Conservation (phyloP, 2,888 invertebrate species). For the Prosapia bicincta region DNA sequence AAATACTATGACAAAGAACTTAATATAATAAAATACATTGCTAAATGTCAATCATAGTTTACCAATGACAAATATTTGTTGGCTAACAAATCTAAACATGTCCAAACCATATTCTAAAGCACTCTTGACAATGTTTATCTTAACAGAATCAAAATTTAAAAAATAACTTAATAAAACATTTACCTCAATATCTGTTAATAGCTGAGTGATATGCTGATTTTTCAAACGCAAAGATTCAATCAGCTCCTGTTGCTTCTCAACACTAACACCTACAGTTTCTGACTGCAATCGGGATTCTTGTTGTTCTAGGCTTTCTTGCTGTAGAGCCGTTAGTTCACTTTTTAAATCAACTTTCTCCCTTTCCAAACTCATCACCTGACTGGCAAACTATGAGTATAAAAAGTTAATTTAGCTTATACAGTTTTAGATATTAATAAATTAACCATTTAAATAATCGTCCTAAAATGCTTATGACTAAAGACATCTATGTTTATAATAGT, state of each 20-base stretch:
- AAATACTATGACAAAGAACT: too few relatives aligned
- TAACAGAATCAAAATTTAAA: too few relatives aligned
- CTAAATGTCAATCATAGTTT: too few relatives aligned
- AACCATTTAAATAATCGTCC: too few relatives aligned
- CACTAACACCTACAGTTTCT: slow-evolving; percentile 51
- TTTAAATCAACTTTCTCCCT: slow-evolving; percentile 51
- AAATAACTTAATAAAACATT: too few relatives aligned
- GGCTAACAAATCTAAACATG: too few relatives aligned
- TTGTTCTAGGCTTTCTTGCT: slow-evolving; percentile 44
- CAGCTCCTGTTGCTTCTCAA: slow-evolving; percentile 54
- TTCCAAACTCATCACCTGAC: slow-evolving; percentile 47
- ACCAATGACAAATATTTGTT: too few relatives aligned
- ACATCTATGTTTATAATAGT: too few relatives aligned
- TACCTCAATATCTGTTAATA: slow-evolving; percentile 73
- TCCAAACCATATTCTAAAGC: too few relatives aligned
- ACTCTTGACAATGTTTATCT: too few relatives aligned
- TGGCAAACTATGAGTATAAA: slow-evolving; percentile 45
- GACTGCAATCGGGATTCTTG: slow-evolving; percentile 47
- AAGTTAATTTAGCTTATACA: too few relatives aligned
- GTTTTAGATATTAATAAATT: background rate
- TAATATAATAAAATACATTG: too few relatives aligned
- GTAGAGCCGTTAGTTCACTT: slow-evolving; percentile 50
- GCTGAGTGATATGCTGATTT: slow-evolving; percentile 72
- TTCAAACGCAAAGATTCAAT: slow-evolving; percentile 59
- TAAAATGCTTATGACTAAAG: background rate